Base-by-base conservation (phyloP, 2,888 invertebrate genomes). In the Conistra vaccinii region DNA sequence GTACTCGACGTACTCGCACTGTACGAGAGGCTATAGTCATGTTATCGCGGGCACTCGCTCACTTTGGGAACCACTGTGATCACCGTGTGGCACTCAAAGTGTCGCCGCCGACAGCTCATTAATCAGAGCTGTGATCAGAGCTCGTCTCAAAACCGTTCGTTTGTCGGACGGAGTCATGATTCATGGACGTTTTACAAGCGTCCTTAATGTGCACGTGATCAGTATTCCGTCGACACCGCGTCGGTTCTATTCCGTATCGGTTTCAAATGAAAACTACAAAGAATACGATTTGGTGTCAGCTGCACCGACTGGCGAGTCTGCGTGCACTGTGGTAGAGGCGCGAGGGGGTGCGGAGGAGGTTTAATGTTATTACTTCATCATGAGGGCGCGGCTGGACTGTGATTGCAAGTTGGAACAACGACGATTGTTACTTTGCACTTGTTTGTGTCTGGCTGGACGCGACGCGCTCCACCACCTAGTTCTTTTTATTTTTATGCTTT, bases 321-420 rank as follows among this genome's bases (percentile, higher is more conserved):
- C 48, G 69, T 45, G 61, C 53, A 26, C 5, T 45, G 20, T 5
- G 23, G 14, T 1, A 17, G n/a, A 2, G 3, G 29, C 26, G 9
- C 9, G 14, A 0, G 55, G 45, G 55, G 1, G 12, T 3, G 32
- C 17, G 26, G 51, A n/a, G 9, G 48, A 32, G 51, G 69, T n/a
- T 14, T 79, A 71, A 76, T 79, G 68, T 73, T 73, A 82, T 82
- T 71, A 76, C 61, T 76, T 70, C 69, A 70, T 68, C 69, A 73
- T 39, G 72, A 67, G 48, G 57, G 51, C 35, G 68, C 67, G 48
- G 48, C 73, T 32, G 48, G 58, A 48, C 69, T 63, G 68, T 70
- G 80, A 65, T 73, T 65, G 68, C 68, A 58, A 69, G 51, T 57
- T 62, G 55, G 62, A 72, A 78, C 62, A 69, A 74, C 63, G 61